phyloP scores from a whole-genome alignment of 2,113 vertebrate genomes.

The Channa maculata region DNA sequence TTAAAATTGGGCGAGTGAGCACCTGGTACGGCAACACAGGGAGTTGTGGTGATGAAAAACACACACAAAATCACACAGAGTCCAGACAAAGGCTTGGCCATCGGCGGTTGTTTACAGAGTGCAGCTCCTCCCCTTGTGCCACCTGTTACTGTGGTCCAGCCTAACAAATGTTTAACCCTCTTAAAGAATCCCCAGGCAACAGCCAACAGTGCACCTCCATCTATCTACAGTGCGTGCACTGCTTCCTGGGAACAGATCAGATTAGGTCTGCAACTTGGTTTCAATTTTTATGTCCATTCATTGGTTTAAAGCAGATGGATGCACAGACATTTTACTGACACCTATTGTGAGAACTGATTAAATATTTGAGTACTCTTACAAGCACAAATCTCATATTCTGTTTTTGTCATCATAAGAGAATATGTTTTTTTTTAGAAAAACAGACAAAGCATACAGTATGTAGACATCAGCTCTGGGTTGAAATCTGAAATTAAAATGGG shows the following conservation, averaged over 20 bases:
- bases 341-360: no score
- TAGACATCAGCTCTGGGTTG: no score
- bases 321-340: no score
- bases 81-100: conserved; percentile 73
- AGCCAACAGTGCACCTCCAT: conserved; percentile 50
- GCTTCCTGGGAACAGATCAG: conserved; percentile 26
- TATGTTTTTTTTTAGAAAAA: no score
- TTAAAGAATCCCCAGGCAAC: conserved; percentile 73
- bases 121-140: conserved; percentile 71
- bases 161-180: conserved; percentile 78
- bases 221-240: conserved; percentile 22
- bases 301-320: neutral
- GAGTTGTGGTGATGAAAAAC: conserved; percentile 41
- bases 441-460: no score
- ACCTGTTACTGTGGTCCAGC: conserved; percentile 78
- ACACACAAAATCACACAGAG: conserved; percentile 41
- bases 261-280: conserved; percentile 1
- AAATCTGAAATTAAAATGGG: no score
- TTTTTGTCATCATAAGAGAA: no score
- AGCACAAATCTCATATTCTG: no score
- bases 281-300: neutral
- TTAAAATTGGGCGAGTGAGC: conserved; percentile 43
- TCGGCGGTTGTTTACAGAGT: conserved; percentile 74
- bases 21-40: conserved; percentile 45
- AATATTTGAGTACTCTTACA: no score